phyloP scores from a whole-genome alignment of 2,888 invertebrate species.

The Stenurella melanura region DNA sequence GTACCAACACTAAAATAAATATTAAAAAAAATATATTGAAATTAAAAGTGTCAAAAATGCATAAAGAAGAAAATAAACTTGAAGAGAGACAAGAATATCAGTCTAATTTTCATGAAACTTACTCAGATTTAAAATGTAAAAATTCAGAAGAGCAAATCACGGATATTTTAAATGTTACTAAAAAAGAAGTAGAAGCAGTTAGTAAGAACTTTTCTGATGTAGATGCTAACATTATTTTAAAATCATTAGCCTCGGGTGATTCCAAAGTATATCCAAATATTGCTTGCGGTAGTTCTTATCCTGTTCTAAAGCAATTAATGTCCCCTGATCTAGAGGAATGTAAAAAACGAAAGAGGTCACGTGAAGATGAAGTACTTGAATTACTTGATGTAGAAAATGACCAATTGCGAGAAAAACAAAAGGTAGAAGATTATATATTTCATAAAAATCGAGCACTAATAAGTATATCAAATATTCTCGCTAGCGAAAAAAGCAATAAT shows the following conservation, averaged over 20 bases:
- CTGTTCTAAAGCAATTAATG: neutral
- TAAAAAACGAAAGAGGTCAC: slow-evolving; percentile 36
- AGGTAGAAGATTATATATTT: slow-evolving; percentile 47
- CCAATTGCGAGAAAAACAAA: neutral
- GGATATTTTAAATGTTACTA: slow-evolving; percentile 37
- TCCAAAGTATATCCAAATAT: slow-evolving; percentile 38
- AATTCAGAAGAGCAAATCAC: slow-evolving; percentile 30
- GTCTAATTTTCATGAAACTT: neutral
- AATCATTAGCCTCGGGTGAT: slow-evolving; percentile 42
- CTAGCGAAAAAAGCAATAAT: slow-evolving; percentile 46
- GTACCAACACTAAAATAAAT: neutral
- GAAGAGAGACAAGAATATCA: slow-evolving; percentile 32
- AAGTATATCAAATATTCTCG: slow-evolving; percentile 58
- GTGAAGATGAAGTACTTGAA: slow-evolving; percentile 56
- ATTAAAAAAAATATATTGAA: slow-evolving; percentile 28
- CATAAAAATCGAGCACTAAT: slow-evolving; percentile 67
- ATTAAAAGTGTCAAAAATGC: slow-evolving; percentile 8
- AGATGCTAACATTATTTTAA: slow-evolving; percentile 41
- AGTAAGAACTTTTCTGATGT: slow-evolving; percentile 40
- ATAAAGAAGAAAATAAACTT: neutral
- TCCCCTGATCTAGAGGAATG: neutral
- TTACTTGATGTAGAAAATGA: slow-evolving; percentile 41
- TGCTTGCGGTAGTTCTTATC: neutral
- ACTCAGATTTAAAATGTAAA: slow-evolving; percentile 7
- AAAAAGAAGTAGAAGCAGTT: slow-evolving; percentile 36